Conservation (phyloP, 2,113 vertebrate genomes). For the Leptodactylus fuscus region DNA sequence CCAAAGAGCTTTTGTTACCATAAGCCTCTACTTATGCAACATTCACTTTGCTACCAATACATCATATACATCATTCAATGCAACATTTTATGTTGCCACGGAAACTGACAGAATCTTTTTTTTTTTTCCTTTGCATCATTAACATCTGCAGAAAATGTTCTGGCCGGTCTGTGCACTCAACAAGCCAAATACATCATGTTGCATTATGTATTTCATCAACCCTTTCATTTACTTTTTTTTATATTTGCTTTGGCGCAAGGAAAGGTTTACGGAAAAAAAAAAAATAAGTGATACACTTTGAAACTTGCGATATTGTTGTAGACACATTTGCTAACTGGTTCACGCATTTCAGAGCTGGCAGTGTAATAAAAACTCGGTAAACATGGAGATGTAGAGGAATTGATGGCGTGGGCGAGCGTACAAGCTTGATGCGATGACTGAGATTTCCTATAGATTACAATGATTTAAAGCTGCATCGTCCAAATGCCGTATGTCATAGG, state of each 20-base stretch:
- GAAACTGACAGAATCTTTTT: slow-evolving; percentile 58
- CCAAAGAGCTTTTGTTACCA: slow-evolving; percentile 27
- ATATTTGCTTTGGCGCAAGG: neutral
- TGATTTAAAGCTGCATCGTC: neutral
- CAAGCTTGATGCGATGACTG: neutral
- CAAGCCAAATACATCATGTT: slow-evolving; percentile 55
- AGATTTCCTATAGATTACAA: slow-evolving; percentile 7
- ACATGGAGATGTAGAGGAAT: slow-evolving; percentile 18
- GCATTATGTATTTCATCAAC: slow-evolving; percentile 54
- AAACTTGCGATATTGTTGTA: slow-evolving; percentile 26
- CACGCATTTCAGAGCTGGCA: slow-evolving; percentile 29
- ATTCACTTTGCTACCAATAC: slow-evolving; percentile 45
- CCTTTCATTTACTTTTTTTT: slow-evolving; percentile 37
- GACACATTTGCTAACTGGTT: slow-evolving; percentile 29
- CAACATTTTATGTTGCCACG: slow-evolving; percentile 51
- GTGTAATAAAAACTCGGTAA: neutral
- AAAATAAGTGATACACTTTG: neutral
- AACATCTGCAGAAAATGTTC: slow-evolving; percentile 57
- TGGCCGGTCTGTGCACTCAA: slow-evolving; percentile 35
- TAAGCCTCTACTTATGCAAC: slow-evolving; percentile 44
- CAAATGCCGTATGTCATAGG: neutral
- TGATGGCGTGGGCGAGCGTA: slow-evolving; percentile 5
- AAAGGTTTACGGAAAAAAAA: neutral
- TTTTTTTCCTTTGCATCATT: slow-evolving; percentile 54
- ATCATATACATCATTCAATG: slow-evolving; percentile 60